A percentile compares a stretch with the other conserved stretches of the same genome.
These are phyloP conservation scores for Edolisoma coerulescens DNA, from an alignment of 2,113 vertebrate species.

Conservation along the genomic window DNA sequence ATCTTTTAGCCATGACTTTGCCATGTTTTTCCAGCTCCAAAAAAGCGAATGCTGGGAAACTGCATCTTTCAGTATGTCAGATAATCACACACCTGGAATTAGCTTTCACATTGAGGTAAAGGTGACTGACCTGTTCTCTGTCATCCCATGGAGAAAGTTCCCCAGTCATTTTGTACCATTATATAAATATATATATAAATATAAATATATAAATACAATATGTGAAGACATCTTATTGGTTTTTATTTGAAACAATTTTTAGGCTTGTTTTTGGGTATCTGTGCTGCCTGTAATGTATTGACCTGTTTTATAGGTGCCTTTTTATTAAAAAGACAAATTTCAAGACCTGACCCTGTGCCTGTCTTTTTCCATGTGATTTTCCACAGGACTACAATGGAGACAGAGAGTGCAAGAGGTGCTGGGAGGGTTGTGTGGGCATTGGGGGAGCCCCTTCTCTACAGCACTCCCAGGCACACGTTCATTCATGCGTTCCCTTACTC, in stretches of 20 bases:
- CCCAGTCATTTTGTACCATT: slow-evolving; percentile 82
- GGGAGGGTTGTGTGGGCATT: neutral
- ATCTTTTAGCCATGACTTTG: slow-evolving; percentile 17
- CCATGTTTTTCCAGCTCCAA: neutral
- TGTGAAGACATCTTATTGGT: slow-evolving; percentile 80
- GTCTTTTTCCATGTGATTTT: neutral
- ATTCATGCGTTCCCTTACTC: neutral
- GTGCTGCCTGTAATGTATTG: slow-evolving; percentile 85
- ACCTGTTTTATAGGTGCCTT: slow-evolving; percentile 87
- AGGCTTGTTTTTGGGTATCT: slow-evolving; percentile 84
- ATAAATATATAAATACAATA: slow-evolving; percentile 85
- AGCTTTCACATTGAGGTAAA: slow-evolving; percentile 39
- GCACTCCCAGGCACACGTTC: neutral
- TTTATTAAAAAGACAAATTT: slow-evolving; percentile 81
- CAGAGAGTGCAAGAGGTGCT: neutral
- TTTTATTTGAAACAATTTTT: slow-evolving; percentile 84
- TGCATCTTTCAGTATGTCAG: neutral
- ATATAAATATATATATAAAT: slow-evolving; percentile 84
- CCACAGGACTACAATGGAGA: neutral
- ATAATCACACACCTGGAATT: slow-evolving; percentile 31
- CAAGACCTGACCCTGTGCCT: slow-evolving; percentile 40
- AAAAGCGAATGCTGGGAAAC: neutral
- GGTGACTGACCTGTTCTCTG: slow-evolving; percentile 53
- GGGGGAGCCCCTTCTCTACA: neutral
- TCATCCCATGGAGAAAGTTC: slow-evolving; percentile 58